These are phyloP conservation scores for Alosa sapidissima DNA, from an alignment of 2,797 vertebrate species.

Conservation along the genomic window DNA sequence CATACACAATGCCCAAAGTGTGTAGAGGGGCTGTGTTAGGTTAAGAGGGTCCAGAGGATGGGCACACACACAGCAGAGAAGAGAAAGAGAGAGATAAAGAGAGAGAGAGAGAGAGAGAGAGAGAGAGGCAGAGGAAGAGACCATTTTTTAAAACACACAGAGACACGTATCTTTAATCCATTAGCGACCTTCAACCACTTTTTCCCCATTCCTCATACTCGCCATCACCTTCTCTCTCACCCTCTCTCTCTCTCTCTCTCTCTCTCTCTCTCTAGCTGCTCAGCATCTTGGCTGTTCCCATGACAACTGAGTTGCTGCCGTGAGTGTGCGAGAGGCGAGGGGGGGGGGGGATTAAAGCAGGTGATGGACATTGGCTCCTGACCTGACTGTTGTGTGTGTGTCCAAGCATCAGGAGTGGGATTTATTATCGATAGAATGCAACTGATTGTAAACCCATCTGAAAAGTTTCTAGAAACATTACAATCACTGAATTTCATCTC, in stretches of 20 bases:
- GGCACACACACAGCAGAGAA: background rate
- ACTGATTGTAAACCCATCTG: background rate
- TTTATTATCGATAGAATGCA: constrained; percentile 10
- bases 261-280: constrained; percentile 43
- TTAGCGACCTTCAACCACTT: constrained; percentile 61
- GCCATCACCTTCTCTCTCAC: constrained; percentile 43
- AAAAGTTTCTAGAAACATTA: constrained; percentile 8
- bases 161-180: constrained; percentile 58
- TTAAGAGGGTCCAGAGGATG: background rate
- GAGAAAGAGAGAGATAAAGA: background rate
- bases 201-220: constrained; percentile 57
- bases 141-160: background rate
- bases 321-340: constrained; percentile 44
- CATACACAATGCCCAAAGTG: constrained; percentile 11
- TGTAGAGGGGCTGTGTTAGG: background rate
- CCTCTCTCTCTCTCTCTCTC: constrained; percentile 39
- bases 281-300: constrained; percentile 79
- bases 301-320: constrained; percentile 68
- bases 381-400: constrained; percentile 30
- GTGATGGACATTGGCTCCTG: constrained; percentile 57
- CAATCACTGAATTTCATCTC: background rate
- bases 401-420: constrained; percentile 24
- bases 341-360: constrained; percentile 48
- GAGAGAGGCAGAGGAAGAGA: constrained; percentile 24
- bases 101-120: background rate